A percentile compares a stretch with the other conserved stretches of the same genome.
These are phyloP conservation scores for Lasioglossum villosulum DNA, from an alignment of 2,888 invertebrate species.

Conservation along the genomic window DNA sequence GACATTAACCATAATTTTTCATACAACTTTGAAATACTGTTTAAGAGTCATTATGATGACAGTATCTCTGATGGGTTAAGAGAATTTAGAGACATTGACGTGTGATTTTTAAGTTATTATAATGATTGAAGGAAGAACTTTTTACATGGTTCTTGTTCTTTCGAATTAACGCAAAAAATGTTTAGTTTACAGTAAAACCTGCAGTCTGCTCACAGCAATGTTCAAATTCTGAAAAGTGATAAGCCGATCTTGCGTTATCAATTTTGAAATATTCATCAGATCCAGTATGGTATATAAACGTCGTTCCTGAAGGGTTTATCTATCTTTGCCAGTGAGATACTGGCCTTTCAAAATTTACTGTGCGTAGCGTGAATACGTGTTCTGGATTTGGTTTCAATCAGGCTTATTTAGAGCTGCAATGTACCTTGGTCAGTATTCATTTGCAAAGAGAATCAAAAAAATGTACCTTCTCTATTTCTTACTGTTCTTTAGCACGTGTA, in stretches of 20 bases:
- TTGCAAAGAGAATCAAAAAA: not conserved
- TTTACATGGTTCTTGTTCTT: too few relatives aligned
- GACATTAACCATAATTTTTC: too few relatives aligned
- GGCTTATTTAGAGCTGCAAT: not conserved
- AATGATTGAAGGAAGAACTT: too few relatives aligned
- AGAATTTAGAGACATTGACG: too few relatives aligned
- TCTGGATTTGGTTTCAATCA: not conserved
- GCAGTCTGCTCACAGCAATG: too few relatives aligned
- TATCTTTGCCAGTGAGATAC: not conserved
- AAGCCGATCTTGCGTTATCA: not conserved
- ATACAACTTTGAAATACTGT: too few relatives aligned
- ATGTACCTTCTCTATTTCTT: not conserved
- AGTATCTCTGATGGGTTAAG: too few relatives aligned
- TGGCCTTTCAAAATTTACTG: not conserved
- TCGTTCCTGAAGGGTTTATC: not conserved
- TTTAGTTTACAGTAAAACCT: too few relatives aligned
- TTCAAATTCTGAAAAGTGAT: too few relatives aligned
- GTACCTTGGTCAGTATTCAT: not conserved
- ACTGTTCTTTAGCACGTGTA: not conserved
- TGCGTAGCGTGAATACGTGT: conserved; percentile 8
- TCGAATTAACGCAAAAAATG: too few relatives aligned
- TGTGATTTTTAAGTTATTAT: too few relatives aligned
- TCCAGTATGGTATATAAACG: not conserved
- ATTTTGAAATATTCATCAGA: not conserved
- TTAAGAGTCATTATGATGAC: too few relatives aligned